Evolutionary conservation across 2,888 invertebrate genomes (phyloP), one percentile per base, ranked within the genome.

Genomic region (Apamea anceps): DNA sequence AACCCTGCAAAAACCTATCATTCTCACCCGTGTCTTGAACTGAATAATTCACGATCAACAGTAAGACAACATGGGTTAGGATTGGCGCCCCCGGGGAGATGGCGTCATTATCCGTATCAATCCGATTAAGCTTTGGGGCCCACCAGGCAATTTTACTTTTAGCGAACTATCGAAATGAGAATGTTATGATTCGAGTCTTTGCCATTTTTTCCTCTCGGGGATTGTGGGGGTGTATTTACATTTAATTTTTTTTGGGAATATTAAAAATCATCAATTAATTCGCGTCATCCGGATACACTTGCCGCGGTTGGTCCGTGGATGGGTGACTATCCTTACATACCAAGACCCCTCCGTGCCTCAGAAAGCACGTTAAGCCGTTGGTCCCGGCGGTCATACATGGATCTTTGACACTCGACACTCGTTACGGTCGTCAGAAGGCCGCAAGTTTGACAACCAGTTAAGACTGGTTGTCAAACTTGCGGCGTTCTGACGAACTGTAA

Each of bases 111-210:
- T 87, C 75, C 68, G 77, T 68, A 87, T 82, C 85, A 85, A 85
- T 86, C 77, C 82, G 82, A 86, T 87, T 86, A 87, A 74, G 82
- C 87, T 77, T 76, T 28, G 71, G 87, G 68, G 79, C 42, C 73
- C 86, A 74, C 87, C 60, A 86, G 62, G 77, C 87, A 86, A 86
- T 87, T 87, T 85, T 85, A 87, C 79, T 87, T 87, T 79, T 54
- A 66, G 32, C 66, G 62, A 87, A 81, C 77, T 79, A 84, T 63
- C 28, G 54, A 68, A 84, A 72, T 37, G 75, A 86, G 68, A 73
- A 82, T 83, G 32, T 86, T 79, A 86, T 86, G 70, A 86, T 84
- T 81, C 12, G 7, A 60, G 25, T 57, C 42, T 81, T 73, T 57
- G 25, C 7, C 10, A 60, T 74, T 65, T 74, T 72, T 67, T 25